Evolutionary conservation across 2,888 invertebrate genomes (phyloP), one percentile per base, ranked within the genome.

Genomic region (Cataglyphis rosenhaueri): DNA sequence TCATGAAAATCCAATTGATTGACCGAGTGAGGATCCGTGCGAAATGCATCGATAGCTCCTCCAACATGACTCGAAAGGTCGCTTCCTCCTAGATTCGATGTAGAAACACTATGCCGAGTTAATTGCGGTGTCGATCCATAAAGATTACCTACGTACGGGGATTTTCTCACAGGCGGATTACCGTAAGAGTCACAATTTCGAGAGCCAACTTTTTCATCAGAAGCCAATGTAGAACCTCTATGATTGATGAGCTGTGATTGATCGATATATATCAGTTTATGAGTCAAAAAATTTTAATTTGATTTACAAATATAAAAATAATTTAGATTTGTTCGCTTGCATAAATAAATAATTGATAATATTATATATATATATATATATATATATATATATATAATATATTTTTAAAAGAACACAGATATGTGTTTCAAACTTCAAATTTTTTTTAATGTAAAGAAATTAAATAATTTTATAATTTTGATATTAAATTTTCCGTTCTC

Each of bases 61-160:
- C 61, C 83, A 4, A 4, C 6, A 9, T 70, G 12, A 12, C 76
- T 85, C 3, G 61, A 15, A 18, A 44, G 38, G 6, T 35, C n/a
- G 6, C 59, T 74, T 64, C 38, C 75, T 4, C 64, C 73, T n/a
- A 85, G 70, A 18, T 82, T 61, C 0, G 68, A 32, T 9, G 64
- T 62, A n/a, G 57, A 29, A 32, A 86, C 75, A 15, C 62, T 83
- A 2, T 82, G 84, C 21, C 66, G 66, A 12, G 83, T 52, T n/a
- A 52, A 79, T 38, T 85, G 85, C 5, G 89, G 89, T 3, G 89
- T 85, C 12, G 86, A 88, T 3, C 89, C 89, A 8, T 89, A 89
- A 10, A 85, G 73, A 55, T 85, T 44, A 44, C 25, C 44, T 18
- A n/a, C 1, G 52, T 32, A 59, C 12, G 78, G 73, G 1, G 81